Base-by-base conservation (phyloP, 35 echinoderm and acorn worm genomes). In the Hemicentrotus pulcherrimus region DNA sequence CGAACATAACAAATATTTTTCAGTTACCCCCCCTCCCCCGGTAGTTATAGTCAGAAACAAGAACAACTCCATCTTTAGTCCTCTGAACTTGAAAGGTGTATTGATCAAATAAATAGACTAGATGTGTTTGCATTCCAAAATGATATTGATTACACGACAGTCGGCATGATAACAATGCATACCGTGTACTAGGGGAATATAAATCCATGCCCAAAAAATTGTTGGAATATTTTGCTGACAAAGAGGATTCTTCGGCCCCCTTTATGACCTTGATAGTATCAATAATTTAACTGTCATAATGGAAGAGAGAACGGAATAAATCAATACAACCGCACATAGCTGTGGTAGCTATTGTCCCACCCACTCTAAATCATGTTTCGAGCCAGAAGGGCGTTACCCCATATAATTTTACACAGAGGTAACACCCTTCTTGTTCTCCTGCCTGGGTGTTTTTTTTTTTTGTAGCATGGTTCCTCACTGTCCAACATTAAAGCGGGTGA, bases 101-200 rank as follows among this genome's bases (percentile, higher is more conserved):
- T 78, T 78, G 65, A 78, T 78, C 65, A 78, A 78, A 78, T 78
- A 78, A 78, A 28, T n/a, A 78, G 65, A 18, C 65, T 28, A 28
- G 28, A 78, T 22, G 0, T 78, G 65, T 78, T 78, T 78, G 9
- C 65, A 78, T 78, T 78, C 65, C 65, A 28, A 78, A 78, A 30
- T 78, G 65, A 78, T 78, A 78, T 78, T 78, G 65, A 78, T 78
- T 78, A 78, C 65, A 78, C 15, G 65, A n/a, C 65, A 78, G 65
- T 78, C 0, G 3, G 19, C 22, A n/a, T n/a, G 24, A n/a, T 78
- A 78, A 78, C 65, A 78, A 78, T 78, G 24, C 19, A 78, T n/a
- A 78, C 1, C 2, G 18, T 78, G 65, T 78, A 78, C 18, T 8
- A 78, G 65, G 65, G 65, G 50, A 41, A 78, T n/a, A 78, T 22